These are phyloP conservation scores for Cynaeus angustus DNA, from an alignment of 2,888 invertebrate species.

Conservation along the genomic window DNA sequence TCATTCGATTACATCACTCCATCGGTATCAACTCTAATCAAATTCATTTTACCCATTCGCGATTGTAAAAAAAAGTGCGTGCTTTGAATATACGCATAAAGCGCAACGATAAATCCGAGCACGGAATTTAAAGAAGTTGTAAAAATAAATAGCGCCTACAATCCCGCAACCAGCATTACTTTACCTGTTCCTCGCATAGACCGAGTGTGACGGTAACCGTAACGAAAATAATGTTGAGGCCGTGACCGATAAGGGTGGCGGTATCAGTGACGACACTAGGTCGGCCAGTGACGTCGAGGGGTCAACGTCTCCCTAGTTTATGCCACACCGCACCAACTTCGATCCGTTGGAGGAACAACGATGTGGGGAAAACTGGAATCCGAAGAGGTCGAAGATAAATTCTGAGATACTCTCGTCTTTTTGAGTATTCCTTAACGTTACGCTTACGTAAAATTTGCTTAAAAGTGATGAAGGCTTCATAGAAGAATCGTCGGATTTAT, in stretches of 20 bases:
- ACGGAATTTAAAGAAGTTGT: not conserved
- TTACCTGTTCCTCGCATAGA: constrained; percentile 11
- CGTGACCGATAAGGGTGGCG: constrained; percentile 52
- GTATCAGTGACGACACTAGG: constrained; percentile 53
- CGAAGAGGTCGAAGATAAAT: not conserved
- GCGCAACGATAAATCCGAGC: not conserved
- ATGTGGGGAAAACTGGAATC: constrained; percentile 25
- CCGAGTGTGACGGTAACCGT: constrained; percentile 20
- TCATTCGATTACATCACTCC: constrained; percentile 18
- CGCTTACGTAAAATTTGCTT: too few species aligned
- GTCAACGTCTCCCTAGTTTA: constrained; percentile 50
- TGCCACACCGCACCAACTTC: constrained; percentile 43
- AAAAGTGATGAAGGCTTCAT: too few species aligned
- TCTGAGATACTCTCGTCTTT: not conserved
- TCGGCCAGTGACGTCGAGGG: constrained; percentile 52
- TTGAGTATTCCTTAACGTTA: too few species aligned
- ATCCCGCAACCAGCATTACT: constrained; percentile 24
- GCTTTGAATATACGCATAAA: not conserved
- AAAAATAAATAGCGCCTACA: not conserved
- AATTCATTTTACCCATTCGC: constrained; percentile 13
- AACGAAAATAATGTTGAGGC: constrained; percentile 44
- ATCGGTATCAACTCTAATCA: constrained; percentile 9
- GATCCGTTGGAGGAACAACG: constrained; percentile 39
- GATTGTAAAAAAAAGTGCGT: constrained; percentile 14
- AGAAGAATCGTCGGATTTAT: too few species aligned